Percentiles rank a stretch among this genome's conserved stretches.
Evolutionary conservation across 2,888 invertebrate genomes (phyloP).

Genomic region (Corythucha ciliata): DNA sequence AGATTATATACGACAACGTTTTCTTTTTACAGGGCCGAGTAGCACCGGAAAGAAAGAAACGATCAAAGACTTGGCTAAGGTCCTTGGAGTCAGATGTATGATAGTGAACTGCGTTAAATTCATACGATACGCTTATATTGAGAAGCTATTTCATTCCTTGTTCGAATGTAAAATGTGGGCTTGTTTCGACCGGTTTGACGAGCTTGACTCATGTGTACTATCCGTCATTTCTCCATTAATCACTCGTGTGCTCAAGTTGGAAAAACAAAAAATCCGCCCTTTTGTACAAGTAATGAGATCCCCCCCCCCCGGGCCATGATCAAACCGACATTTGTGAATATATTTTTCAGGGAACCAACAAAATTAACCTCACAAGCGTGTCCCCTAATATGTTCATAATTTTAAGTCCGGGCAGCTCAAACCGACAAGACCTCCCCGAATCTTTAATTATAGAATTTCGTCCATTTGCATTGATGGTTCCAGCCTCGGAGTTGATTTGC

Average conservation of each 20-base stretch:
- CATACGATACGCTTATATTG: constrained; percentile 80
- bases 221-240: constrained; percentile 73
- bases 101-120: constrained; percentile 91
- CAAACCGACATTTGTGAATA: too few species aligned
- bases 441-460: constrained; percentile 85
- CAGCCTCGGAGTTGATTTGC: constrained; percentile 85
- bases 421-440: constrained; percentile 83
- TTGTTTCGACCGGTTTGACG: constrained; percentile 90
- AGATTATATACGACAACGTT: not conserved
- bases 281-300: too few species aligned
- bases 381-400: constrained; percentile 66
- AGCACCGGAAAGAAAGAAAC: constrained; percentile 89
- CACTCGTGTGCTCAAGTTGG: too few species aligned
- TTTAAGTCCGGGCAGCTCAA: constrained; percentile 91
- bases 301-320: too few species aligned
- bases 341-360: too few species aligned
- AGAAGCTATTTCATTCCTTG: constrained; percentile 63
- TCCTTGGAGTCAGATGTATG: constrained; percentile 68
- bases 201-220: constrained; percentile 83
- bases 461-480: constrained; percentile 85
- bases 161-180: constrained; percentile 91
- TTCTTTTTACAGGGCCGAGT: constrained; percentile 50
- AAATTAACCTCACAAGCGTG: too few species aligned
- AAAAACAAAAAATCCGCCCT: not conserved
- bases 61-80: constrained; percentile 83